Conservation (phyloP, 1,140 invertebrate species). For the Drosophila oshimai region DNA sequence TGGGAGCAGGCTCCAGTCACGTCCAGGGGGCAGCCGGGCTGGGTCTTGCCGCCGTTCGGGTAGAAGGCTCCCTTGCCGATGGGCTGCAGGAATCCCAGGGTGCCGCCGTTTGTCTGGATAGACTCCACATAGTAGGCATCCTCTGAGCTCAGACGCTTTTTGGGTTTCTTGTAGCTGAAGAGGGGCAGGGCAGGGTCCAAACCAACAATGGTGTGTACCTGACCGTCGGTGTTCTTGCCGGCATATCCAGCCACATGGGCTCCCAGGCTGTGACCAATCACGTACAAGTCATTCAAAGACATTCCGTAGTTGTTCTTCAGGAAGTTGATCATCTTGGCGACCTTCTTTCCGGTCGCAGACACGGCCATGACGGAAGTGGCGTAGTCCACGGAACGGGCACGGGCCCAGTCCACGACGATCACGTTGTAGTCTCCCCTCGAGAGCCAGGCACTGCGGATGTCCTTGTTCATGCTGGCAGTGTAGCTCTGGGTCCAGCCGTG, state of each 20-base stretch:
- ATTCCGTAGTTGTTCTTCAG: conserved; percentile 62
- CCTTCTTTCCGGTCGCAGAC: conserved; percentile 62
- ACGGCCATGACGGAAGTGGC: conserved; percentile 82
- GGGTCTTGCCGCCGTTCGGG: conserved; percentile 83
- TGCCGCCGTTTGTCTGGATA: conserved; percentile 85
- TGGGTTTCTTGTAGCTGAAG: conserved; percentile 65
- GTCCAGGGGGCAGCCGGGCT: conserved; percentile 84
- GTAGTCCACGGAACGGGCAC: conserved; percentile 83
- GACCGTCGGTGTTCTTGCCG: conserved; percentile 77
- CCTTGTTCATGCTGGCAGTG: conserved; percentile 55
- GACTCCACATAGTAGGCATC: conserved; percentile 76
- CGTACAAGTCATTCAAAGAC: conserved; percentile 50
- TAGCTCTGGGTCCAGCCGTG: conserved; percentile 74
- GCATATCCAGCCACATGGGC: conserved; percentile 84
- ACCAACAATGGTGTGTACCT: conserved; percentile 76
- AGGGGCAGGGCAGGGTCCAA: conserved; percentile 83
- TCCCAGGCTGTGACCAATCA: conserved; percentile 83
- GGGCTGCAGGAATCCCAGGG: conserved; percentile 83
- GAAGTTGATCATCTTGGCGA: conserved; percentile 80
- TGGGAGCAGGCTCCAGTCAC: conserved; percentile 83
- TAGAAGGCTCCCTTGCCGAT: conserved; percentile 84
- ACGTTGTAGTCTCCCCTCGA: conserved; percentile 83
- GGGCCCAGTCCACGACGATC: conserved; percentile 87
- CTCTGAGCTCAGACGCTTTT: conserved; percentile 80
- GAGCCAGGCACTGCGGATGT: conserved; percentile 83